Evolutionary conservation across 2,888 invertebrate genomes (phyloP), one percentile per base, ranked within the genome.

Genomic region (Craniophora ligustri): DNA sequence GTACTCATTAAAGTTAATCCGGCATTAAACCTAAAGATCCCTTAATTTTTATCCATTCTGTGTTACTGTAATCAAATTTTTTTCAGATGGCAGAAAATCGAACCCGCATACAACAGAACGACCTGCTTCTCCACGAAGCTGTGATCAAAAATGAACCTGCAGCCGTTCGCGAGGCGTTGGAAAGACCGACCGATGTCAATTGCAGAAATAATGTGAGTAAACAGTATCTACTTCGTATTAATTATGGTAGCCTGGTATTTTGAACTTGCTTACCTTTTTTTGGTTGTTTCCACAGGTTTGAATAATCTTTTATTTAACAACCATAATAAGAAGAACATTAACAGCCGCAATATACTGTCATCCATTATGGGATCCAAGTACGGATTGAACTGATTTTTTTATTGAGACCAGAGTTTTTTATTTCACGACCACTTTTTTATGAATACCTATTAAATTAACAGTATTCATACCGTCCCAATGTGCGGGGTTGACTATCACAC

Each of bases 71-170:
- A 30, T 7, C 13, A 28, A 2, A 0, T 7, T 11, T 16, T 13
- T 38, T 36, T 11, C 2, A 89, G 91, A 87, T 88, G 87, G 73
- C 72, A 7, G 91, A 91, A 49, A 79, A 76, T 3, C 83, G 95
- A 11, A 88, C 94, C 0, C 83, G 94, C 1, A 94, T 95, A 31
- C 94, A 96, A 72, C 95, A 95, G 75, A 96, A 96, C 77, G 96
- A 96, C 78, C 87, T 96, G 34, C 91, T 96, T 2, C 92, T 96
- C 0, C 96, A 96, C 81, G 96, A 96, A 76, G 96, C 96, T 2
- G 96, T 96, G 23, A 96, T 96, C 81, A 96, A 96, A 84, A 96
- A 96, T 78, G 96, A 96, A 78, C 92, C 95, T 0, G 95, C 95
- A 2, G 94, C 95, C 0, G 96, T 96, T 13, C 87, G 94, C 39